Base-by-base conservation (phyloP, 1,140 invertebrate genomes). In the Littorina saxatilis region DNA sequence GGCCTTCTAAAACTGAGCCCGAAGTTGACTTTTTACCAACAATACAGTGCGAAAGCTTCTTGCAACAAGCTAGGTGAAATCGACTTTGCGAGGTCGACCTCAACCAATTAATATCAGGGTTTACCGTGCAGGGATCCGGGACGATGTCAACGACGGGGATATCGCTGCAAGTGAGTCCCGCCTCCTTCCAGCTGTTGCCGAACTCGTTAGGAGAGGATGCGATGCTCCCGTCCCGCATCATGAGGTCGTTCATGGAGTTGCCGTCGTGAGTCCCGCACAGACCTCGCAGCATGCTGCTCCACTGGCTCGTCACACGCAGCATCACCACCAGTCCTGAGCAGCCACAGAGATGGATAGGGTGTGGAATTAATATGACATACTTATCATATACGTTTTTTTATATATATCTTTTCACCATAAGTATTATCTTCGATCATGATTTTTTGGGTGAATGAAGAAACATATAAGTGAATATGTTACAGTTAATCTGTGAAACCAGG, bases 181-280 rank as follows among this genome's bases (percentile, higher is more conserved):
- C 1, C 70, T 73, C 70, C 72, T 75, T 75, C 83, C 83, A 84
- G 35, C 47, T 72, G 47, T 82, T 63, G 37, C 74, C 83, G 43
- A 84, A 84, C 40, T 66, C 75, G 27, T 15, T 43, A 32, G 58
- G 37, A 27, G 58, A 61, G 13, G 47, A 27, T 9, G 52, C 74
- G 20, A 84, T 37, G 20, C 40, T 47, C 17, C 79, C 80, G 70
- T 55, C 52, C 9, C 47, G 58, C 43, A 39, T 63, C 29, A 20
- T 72, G 23, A 82, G 73, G 39, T 85, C 84, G 77, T 85, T 68
- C 39, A 74, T 63, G 47, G 55, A 61, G 50, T 84, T 78, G 17
- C 40, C 70, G 72, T 85, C 58, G 55, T 76, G 82, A n/a, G 83
- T 82, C 17, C 84, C 82, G 80, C 84, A 85, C 20, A 85, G 50